Evolutionary conservation across 2,113 vertebrate genomes (phyloP).

Genomic region (Hippocampus comes): DNA sequence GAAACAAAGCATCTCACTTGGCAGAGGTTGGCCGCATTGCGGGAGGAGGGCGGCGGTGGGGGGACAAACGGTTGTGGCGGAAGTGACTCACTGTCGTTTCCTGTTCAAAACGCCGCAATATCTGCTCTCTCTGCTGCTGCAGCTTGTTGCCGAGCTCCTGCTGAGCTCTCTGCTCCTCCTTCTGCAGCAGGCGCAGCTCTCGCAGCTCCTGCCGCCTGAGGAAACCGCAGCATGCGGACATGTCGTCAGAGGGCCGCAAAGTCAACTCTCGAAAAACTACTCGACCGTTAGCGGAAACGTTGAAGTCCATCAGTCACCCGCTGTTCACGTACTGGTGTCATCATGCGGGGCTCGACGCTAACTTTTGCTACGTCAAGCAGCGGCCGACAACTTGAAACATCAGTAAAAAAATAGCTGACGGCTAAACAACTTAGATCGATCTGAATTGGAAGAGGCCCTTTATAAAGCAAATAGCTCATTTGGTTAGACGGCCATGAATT

Average conservation of each 20-base stretch:
- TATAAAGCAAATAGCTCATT: too few relatives aligned
- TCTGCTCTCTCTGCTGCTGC: conserved; percentile 92
- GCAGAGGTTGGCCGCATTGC: neutral
- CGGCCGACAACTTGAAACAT: too few relatives aligned
- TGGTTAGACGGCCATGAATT: too few relatives aligned
- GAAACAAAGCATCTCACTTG: neutral
- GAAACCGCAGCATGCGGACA: conserved; percentile 27
- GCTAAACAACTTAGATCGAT: too few relatives aligned
- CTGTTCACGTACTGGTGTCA: neutral
- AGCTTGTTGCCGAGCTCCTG: conserved; percentile 94
- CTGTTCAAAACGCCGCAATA: conserved; percentile 93
- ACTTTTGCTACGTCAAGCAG: too few relatives aligned
- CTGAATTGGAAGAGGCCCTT: too few relatives aligned
- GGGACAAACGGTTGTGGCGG: neutral
- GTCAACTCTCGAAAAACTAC: neutral
- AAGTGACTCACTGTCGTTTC: conserved; percentile 86
- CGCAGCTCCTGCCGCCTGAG: conserved; percentile 91
- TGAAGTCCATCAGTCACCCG: neutral
- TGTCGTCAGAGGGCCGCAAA: neutral
- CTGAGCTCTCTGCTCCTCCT: conserved; percentile 95
- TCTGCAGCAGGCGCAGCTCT: conserved; percentile 92
- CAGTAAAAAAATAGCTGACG: too few relatives aligned
- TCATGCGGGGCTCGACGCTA: neutral
- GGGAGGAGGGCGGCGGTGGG: too few relatives aligned
- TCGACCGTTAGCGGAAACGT: neutral